phyloP scores from a whole-genome alignment of 1,140 invertebrate species.

The Caligus rogercresseyi region DNA sequence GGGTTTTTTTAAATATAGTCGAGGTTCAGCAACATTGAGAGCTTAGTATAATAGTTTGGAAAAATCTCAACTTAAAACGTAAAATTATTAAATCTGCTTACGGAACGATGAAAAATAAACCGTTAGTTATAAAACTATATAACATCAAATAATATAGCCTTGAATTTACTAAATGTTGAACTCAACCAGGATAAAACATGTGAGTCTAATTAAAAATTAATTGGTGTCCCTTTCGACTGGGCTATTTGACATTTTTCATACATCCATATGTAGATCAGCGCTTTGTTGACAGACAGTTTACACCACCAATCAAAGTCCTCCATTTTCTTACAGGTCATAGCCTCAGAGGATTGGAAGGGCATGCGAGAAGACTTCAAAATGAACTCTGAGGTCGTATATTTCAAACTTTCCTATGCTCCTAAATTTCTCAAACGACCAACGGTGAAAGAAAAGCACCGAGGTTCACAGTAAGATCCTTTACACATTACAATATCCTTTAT shows the following conservation, averaged over 20 bases:
- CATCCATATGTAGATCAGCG: no score
- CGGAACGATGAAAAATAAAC: no score
- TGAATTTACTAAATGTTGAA: no score
- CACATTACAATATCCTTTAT: not conserved
- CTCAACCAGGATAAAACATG: not conserved
- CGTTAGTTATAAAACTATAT: no score
- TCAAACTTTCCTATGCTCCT: slow-evolving; percentile 14
- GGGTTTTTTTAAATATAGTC: no score
- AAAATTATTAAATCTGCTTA: no score
- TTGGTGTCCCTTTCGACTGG: not conserved
- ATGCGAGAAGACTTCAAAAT: slow-evolving; percentile 18
- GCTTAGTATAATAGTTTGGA: no score
- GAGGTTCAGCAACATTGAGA: no score
- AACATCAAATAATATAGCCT: no score
- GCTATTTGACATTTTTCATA: not conserved
- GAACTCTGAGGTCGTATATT: slow-evolving; percentile 5
- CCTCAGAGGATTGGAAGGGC: slow-evolving; percentile 19
- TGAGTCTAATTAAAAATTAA: not conserved
- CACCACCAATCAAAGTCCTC: not conserved
- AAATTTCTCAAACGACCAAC: slow-evolving; percentile 10
- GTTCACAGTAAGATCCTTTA: not conserved
- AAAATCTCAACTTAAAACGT: no score
- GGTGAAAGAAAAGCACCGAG: slow-evolving; percentile 1
- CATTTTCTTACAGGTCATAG: not conserved
- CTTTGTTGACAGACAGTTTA: no score